phyloP scores from a whole-genome alignment of 1,140 invertebrate genomes.

The Pseudomyrmex dendroicus region DNA sequence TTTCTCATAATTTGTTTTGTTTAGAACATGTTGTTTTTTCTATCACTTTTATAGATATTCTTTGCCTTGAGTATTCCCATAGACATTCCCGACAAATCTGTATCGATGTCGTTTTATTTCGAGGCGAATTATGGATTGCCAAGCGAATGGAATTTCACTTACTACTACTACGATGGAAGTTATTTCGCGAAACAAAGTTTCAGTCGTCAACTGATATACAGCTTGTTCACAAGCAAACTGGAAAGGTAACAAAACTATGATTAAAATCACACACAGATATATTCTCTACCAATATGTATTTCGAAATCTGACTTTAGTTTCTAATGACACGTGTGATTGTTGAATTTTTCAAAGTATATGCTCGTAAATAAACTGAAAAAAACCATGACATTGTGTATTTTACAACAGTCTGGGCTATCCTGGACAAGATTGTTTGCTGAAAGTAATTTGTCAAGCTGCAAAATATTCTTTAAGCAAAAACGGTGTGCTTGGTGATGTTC shows the following conservation, averaged over 20 bases:
- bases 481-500: slow-evolving; percentile 82
- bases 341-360: neutral
- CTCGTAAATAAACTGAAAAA: neutral
- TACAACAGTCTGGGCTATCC: slow-evolving; percentile 79
- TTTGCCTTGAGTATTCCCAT: slow-evolving; percentile 82
- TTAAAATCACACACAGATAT: slow-evolving; percentile 12
- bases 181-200: slow-evolving; percentile 73
- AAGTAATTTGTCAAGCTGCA: slow-evolving; percentile 82
- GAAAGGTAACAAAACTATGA: slow-evolving; percentile 73
- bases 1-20: too few relatives aligned
- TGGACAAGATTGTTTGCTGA: slow-evolving; percentile 79
- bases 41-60: slow-evolving; percentile 77
- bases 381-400: neutral
- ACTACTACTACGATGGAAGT: slow-evolving; percentile 66
- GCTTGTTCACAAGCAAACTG: slow-evolving; percentile 78
- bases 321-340: neutral
- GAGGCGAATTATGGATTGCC: slow-evolving; percentile 83
- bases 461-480: slow-evolving; percentile 79
- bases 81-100: slow-evolving; percentile 80
- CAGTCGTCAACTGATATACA: slow-evolving; percentile 77
- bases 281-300: neutral
- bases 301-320: neutral
- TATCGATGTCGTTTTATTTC: slow-evolving; percentile 82
- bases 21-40: neutral
- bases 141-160: slow-evolving; percentile 66